A percentile compares a stretch with the other conserved stretches of the same genome.
Evolutionary conservation across 2,797 vertebrate species (phyloP).

Genomic region (Eulemur coronatus): DNA sequence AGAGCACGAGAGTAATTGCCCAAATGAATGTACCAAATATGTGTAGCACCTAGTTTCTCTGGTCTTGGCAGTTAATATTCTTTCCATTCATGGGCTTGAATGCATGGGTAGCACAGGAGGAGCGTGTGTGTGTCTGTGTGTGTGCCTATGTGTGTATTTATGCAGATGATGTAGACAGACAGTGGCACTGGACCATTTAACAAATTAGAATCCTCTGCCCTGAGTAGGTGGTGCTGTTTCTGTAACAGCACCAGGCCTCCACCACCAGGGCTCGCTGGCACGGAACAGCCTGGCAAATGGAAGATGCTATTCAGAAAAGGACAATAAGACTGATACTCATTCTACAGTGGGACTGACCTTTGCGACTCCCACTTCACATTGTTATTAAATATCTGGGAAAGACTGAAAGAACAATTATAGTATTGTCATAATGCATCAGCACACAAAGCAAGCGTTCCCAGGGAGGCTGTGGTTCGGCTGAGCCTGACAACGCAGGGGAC

Average conservation of each 20-base stretch:
- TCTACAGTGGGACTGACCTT: constrained; percentile 57
- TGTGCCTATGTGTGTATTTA: not conserved
- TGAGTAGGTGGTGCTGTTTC: not conserved
- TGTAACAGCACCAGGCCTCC: not conserved
- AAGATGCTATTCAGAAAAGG: constrained; percentile 55
- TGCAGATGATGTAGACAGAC: not conserved
- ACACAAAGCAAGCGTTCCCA: not conserved
- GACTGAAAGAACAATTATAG: constrained; percentile 63
- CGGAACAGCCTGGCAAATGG: constrained; percentile 38
- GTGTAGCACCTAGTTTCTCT: not conserved
- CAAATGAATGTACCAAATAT: not conserved
- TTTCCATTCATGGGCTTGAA: constrained; percentile 27
- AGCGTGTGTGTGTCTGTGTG: not conserved
- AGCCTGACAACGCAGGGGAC: constrained; percentile 3
- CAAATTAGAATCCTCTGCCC: not conserved
- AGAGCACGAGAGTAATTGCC: not conserved
- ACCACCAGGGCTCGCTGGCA: not conserved
- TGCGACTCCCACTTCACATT: not conserved
- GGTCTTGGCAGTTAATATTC: not conserved
- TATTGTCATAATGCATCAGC: constrained; percentile 57
- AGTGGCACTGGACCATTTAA: not conserved
- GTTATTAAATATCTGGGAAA: constrained; percentile 73
- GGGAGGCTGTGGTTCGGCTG: not conserved
- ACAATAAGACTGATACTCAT: constrained; percentile 57
- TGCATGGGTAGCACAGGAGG: not conserved